These are phyloP conservation scores for Maniola hyperantus DNA, from an alignment of 2,888 invertebrate genomes.

Conservation along the genomic window DNA sequence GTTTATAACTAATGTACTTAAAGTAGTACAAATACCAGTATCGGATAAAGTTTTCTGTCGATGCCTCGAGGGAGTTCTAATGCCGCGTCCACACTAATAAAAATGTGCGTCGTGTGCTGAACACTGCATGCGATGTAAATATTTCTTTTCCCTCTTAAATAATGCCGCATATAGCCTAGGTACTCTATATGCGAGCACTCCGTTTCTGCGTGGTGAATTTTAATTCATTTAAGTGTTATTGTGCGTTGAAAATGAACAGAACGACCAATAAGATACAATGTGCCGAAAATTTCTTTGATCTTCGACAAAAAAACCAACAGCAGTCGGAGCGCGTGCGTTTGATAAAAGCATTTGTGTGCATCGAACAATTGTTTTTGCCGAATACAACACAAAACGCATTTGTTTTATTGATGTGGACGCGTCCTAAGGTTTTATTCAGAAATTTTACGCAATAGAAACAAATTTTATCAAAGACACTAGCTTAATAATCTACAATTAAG, in stretches of 20 bases:
- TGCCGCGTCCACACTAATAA: neutral
- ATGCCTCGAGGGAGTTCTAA: neutral
- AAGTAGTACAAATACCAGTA: neutral
- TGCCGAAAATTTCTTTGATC: neutral
- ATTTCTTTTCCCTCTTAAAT: neutral
- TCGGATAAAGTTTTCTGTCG: neutral
- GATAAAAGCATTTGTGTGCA: neutral
- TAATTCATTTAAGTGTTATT: neutral
- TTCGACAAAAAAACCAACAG: neutral
- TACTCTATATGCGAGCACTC: neutral
- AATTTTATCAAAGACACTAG: constrained; percentile 20
- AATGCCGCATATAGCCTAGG: neutral
- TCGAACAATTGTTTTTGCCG: neutral
- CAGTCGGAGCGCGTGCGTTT: neutral
- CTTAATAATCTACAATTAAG: constrained; percentile 57
- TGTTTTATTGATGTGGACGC: neutral
- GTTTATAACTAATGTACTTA: neutral
- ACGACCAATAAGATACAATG: neutral
- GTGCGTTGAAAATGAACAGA: neutral
- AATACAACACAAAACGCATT: neutral
- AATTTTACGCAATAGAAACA: neutral
- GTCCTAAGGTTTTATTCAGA: neutral
- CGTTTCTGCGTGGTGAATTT: neutral
- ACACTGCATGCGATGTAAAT: neutral
- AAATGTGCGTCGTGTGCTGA: neutral